Percentiles rank a stretch among this genome's conserved stretches.
phyloP scores from a whole-genome alignment of 2,888 invertebrate species.

The Cynaeus angustus region DNA sequence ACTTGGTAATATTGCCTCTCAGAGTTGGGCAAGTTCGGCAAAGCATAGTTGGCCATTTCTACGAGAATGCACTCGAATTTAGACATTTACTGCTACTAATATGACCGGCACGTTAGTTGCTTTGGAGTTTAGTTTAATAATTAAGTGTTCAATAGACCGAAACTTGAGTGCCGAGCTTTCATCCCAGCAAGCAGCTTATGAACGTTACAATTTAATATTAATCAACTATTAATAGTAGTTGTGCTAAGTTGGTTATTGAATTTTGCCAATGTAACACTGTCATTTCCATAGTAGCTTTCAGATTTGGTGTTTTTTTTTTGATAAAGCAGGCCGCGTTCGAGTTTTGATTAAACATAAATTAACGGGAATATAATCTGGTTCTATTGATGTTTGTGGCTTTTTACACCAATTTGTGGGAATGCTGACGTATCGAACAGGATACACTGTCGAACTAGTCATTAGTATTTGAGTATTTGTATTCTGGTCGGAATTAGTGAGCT shows the following conservation, averaged over 20 bases:
- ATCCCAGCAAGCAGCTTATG: slow-evolving; percentile 42
- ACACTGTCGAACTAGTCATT: slow-evolving; percentile 23
- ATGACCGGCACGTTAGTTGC: slow-evolving; percentile 35
- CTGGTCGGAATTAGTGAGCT: slow-evolving; percentile 18
- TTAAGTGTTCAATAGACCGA: slow-evolving; percentile 48
- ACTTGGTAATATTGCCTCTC: no score
- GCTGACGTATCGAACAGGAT: slow-evolving; percentile 13
- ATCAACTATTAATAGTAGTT: slow-evolving; percentile 48
- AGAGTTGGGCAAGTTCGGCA: slow-evolving; percentile 11
- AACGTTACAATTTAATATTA: slow-evolving; percentile 50
- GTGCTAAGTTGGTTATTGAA: slow-evolving; percentile 47
- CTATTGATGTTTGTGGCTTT: slow-evolving; percentile 25
- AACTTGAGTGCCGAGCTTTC: slow-evolving; percentile 45
- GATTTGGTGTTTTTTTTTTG: slow-evolving; percentile 3
- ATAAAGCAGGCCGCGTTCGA: neutral
- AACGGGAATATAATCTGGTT: slow-evolving; percentile 17
- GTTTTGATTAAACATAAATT: slow-evolving; percentile 34
- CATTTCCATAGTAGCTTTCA: slow-evolving; percentile 27
- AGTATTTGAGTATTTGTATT: slow-evolving; percentile 34
- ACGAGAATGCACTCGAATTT: slow-evolving; percentile 24
- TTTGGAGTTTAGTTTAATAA: slow-evolving; percentile 46
- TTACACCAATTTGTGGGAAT: slow-evolving; percentile 22
- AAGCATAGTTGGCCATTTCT: slow-evolving; percentile 23
- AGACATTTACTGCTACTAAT: slow-evolving; percentile 26
- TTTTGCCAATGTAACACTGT: slow-evolving; percentile 44